A percentile compares a stretch with the other conserved stretches of the same genome.
These are phyloP conservation scores for Merops nubicus DNA, from an alignment of 2,113 vertebrate genomes.

Conservation along the genomic window DNA sequence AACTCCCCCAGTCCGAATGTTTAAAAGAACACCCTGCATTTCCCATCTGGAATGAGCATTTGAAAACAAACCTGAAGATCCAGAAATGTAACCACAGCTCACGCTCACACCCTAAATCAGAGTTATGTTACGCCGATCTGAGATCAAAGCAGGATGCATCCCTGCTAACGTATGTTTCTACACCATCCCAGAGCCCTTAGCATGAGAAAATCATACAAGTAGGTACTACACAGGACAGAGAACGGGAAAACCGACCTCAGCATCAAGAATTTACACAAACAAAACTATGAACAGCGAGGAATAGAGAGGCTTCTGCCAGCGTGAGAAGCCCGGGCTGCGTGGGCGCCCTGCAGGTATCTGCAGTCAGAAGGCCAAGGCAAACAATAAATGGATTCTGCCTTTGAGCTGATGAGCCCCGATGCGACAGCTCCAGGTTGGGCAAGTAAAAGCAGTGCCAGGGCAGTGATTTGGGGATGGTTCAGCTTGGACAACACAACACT, in stretches of 20 bases:
- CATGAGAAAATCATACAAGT: accelerated
- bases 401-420: neutral
- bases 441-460: neutral
- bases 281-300: neutral
- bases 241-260: neutral
- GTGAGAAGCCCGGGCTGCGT: neutral
- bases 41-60: neutral
- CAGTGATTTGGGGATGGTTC: neutral
- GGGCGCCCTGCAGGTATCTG: neutral
- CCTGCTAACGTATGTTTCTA: neutral
- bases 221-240: neutral
- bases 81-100: neutral
- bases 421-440: accelerated
- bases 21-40: neutral
- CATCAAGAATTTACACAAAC: neutral
- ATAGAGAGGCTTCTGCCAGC: neutral
- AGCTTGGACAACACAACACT: accelerated
- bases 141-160: neutral
- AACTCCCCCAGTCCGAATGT: neutral
- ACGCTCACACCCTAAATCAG: accelerated
- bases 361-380: neutral
- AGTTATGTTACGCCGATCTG: neutral
- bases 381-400: neutral
- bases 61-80: neutral
- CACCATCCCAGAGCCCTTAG: neutral